Base-by-base conservation (phyloP, 2,888 invertebrate genomes). In the Conistra vaccinii region DNA sequence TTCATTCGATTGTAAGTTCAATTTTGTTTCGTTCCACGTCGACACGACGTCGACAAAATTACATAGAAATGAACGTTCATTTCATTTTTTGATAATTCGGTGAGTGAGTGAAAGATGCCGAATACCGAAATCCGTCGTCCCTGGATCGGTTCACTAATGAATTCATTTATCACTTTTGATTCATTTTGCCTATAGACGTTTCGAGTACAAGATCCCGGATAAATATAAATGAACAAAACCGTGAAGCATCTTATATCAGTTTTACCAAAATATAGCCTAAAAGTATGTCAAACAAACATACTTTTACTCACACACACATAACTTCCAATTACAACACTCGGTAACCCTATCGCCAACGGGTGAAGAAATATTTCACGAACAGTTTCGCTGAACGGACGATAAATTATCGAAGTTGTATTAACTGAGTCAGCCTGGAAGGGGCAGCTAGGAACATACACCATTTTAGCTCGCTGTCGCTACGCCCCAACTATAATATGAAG, bases 401-500 rank as follows among this genome's bases (percentile, higher is more conserved):
- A 90, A 90, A 90, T 90, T 89, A 87, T 87, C 83, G 74, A 83
- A 76, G 77, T 80, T 83, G 76, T 87, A 87, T 87, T 89, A 81
- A 85, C 84, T 79, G 81, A 85, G 80, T 69, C 85, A 81, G 81
- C 29, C 48, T 76, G 77, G 62, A 20, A 12, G 39, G 85, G 82
- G 85, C 82, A 85, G 82, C 82, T 81, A 45, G 29, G 53, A 69
- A 70, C 85, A 72, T 69, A 81, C 51, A 67, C 69, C 58, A 76
- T 62, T 71, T 73, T 75, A 84, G 61, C 69, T 69, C 23, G 58
- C 61, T 69, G 67, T 81, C 81, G 69, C 61, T 76, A 45, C 57
- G 62, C 57, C 42, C 68, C 35, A 61, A 57, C 69, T 72, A 45
- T 62, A 73, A 53, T 73, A 68, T 76, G 76, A 85, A 76, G 70